phyloP scores from a whole-genome alignment of 2,113 vertebrate genomes.

The Lipophrys pholis region DNA sequence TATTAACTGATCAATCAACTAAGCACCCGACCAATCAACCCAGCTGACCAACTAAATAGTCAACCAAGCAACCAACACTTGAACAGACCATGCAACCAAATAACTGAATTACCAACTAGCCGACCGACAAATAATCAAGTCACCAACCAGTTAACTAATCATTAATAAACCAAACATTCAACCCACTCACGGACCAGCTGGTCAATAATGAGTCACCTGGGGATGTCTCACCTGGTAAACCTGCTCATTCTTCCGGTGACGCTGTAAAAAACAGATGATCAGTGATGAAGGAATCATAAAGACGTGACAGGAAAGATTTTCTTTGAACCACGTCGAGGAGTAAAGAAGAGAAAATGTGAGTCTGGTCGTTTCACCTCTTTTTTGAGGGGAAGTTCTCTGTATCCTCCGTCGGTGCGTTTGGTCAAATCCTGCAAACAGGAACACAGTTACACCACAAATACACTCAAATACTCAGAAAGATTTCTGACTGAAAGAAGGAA shows the following conservation, averaged over 20 bases:
- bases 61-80: no score
- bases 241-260: slow-evolving; percentile 66
- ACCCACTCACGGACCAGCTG: neutral
- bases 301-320: neutral
- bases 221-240: slow-evolving; percentile 77
- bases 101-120: slow-evolving; percentile 3
- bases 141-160: neutral
- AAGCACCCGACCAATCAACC: no score
- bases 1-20: no score
- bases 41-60: no score
- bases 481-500: neutral
- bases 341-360: neutral
- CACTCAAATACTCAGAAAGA: neutral
- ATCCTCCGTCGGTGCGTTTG: slow-evolving; percentile 52
- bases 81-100: no score
- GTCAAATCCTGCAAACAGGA: slow-evolving; percentile 51
- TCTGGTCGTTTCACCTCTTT: slow-evolving; percentile 49
- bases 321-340: neutral
- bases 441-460: neutral
- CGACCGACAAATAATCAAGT: neutral
- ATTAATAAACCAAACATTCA: neutral
- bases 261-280: slow-evolving; percentile 68
- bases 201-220: neutral
- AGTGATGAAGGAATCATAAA: no score
- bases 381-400: slow-evolving; percentile 69